A percentile compares a stretch with the other conserved stretches of the same genome.
Conservation (phyloP, 1,140 invertebrate genomes). For the Drosophila biarmipes region DNA sequence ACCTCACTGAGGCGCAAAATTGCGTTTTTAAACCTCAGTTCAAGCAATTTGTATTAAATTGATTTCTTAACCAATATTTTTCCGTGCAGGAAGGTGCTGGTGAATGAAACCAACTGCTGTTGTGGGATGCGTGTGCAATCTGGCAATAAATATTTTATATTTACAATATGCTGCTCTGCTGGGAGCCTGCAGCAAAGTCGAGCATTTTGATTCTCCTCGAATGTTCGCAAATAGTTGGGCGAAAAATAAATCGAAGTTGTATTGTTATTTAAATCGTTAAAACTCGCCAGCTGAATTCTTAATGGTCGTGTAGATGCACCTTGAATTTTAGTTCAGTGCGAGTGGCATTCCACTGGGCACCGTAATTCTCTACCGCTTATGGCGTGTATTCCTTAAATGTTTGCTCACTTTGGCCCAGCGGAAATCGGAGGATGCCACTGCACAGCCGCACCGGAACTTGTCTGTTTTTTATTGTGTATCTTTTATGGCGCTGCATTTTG, state of each 20-base stretch:
- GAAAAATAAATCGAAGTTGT: constrained; percentile 9
- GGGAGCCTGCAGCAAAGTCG: constrained; percentile 11
- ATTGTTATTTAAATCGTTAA: constrained; percentile 43
- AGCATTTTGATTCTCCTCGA: constrained; percentile 37
- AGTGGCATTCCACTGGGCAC: constrained; percentile 11
- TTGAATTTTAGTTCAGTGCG: constrained; percentile 18
- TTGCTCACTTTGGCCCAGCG: constrained; percentile 24
- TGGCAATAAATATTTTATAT: constrained; percentile 78
- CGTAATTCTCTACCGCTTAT: constrained; percentile 24
- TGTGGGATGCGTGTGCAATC: constrained; percentile 66
- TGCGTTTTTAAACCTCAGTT: neutral
- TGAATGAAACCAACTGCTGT: constrained; percentile 21
- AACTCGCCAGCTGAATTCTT: constrained; percentile 21
- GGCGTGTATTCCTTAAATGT: constrained; percentile 41
- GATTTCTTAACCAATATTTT: neutral
- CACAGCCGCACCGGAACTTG: constrained; percentile 25
- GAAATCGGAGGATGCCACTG: constrained; percentile 31
- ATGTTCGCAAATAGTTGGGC: constrained; percentile 15
- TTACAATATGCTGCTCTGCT: constrained; percentile 53
- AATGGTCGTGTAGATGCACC: constrained; percentile 11
- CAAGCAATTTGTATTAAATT: neutral
- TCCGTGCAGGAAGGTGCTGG: constrained; percentile 8
- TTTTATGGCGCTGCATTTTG: constrained; percentile 68
- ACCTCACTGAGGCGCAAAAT: neutral
- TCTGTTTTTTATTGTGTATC: constrained; percentile 40